Percentiles rank a stretch among this genome's conserved stretches.
phyloP scores from a whole-genome alignment of 1,140 invertebrate genomes.

The Anastrepha ludens region DNA sequence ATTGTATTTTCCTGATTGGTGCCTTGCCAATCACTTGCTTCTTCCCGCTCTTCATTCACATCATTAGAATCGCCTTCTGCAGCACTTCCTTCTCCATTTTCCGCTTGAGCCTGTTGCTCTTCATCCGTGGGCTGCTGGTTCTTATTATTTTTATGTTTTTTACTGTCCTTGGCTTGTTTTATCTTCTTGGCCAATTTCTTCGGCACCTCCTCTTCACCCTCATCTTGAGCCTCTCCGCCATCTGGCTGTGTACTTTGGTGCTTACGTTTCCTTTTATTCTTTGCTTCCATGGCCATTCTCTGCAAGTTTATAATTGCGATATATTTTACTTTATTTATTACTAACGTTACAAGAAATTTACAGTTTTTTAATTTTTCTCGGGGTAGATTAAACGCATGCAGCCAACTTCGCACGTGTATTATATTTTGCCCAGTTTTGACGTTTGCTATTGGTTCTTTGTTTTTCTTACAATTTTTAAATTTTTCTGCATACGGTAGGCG shows the following conservation, averaged over 20 bases:
- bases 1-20: slow-evolving; percentile 52
- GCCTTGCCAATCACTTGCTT: neutral
- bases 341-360: neutral
- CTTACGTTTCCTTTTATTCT: slow-evolving; percentile 64
- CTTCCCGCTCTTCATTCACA: slow-evolving; percentile 54
- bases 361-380: neutral
- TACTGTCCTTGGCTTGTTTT: slow-evolving; percentile 64
- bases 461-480: neutral
- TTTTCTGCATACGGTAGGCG: neutral
- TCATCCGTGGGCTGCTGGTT: neutral
- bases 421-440: neutral
- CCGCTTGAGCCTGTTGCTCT: neutral
- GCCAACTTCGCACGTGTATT: neutral
- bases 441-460: neutral
- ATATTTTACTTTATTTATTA: slow-evolving; percentile 11
- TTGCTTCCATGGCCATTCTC: slow-evolving; percentile 68
- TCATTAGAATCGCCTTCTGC: slow-evolving; percentile 52
- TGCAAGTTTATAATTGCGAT: slow-evolving; percentile 7
- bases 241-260: slow-evolving; percentile 57
- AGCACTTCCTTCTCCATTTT: slow-evolving; percentile 17
- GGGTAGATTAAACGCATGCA: neutral
- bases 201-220: slow-evolving; percentile 64
- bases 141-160: slow-evolving; percentile 55
- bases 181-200: slow-evolving; percentile 66
- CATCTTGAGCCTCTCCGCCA: slow-evolving; percentile 58